phyloP scores from a whole-genome alignment of 2,797 vertebrate genomes.

The Eupleurogrammus muticus region DNA sequence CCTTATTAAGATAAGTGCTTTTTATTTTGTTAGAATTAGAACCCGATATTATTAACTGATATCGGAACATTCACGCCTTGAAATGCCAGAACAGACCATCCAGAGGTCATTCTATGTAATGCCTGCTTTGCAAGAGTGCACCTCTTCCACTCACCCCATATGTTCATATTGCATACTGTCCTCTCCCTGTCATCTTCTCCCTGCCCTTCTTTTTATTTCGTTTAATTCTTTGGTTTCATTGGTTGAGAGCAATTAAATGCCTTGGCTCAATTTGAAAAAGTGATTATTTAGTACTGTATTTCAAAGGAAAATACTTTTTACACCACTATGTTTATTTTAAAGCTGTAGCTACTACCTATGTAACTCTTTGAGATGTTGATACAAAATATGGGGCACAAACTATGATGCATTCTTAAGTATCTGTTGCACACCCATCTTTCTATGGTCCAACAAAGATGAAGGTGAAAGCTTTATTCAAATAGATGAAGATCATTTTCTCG shows the following conservation, averaged over 20 bases:
- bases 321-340: not conserved
- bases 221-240: not conserved
- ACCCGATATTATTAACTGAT: constrained; percentile 22
- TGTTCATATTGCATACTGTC: constrained; percentile 17
- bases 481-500: constrained; percentile 37
- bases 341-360: not conserved
- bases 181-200: constrained; percentile 29
- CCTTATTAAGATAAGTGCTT: constrained; percentile 18
- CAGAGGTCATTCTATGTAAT: constrained; percentile 34
- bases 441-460: constrained; percentile 23
- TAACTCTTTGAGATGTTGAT: not conserved
- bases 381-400: not conserved
- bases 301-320: not conserved
- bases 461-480: constrained; percentile 46
- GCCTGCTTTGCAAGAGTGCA: constrained; percentile 51
- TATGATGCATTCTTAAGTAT: not conserved
- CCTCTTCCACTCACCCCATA: constrained; percentile 17
- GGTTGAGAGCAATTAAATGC: not conserved
- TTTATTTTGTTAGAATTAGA: not conserved
- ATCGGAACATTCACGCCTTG: constrained; percentile 40
- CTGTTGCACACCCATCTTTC: constrained; percentile 44
- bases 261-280: not conserved
- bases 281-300: not conserved
- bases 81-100: constrained; percentile 26
- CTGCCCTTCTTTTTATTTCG: not conserved